Conservation (phyloP, 2,888 invertebrate species). For the Cotesia congregata region DNA sequence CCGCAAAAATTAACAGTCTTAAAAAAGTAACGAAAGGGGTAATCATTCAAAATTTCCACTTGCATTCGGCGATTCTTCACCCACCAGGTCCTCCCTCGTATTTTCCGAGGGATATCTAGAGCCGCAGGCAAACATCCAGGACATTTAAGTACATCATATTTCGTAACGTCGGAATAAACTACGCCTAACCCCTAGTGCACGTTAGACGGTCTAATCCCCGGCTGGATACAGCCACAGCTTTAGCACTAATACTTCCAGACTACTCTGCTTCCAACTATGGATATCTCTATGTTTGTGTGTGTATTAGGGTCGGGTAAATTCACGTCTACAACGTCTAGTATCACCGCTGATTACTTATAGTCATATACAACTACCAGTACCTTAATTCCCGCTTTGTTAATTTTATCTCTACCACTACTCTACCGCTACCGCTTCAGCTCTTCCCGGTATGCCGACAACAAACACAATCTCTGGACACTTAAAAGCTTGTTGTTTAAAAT, state of each 20-base stretch:
- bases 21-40: too few relatives aligned
- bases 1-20: too few relatives aligned
- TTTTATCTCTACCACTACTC: background rate
- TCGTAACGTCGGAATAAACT: constrained; percentile 50
- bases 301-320: background rate
- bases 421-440: background rate
- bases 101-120: background rate
- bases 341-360: constrained; percentile 19
- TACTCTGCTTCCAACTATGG: background rate
- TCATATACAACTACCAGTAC: background rate
- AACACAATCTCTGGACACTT: background rate
- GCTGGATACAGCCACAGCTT: constrained; percentile 6
- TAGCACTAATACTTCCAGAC: background rate
- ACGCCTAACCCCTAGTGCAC: constrained; percentile 44
- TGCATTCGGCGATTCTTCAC: background rate
- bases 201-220: constrained; percentile 53
- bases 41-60: too few relatives aligned
- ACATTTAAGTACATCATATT: constrained; percentile 46
- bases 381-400: background rate
- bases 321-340: constrained; percentile 12
- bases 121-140: background rate
- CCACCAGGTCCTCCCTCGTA: background rate
- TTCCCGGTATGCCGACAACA: background rate
- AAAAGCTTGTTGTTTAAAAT: constrained; percentile 19
- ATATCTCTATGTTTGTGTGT: background rate